Percentiles rank a stretch among this genome's conserved stretches.
phyloP scores from a whole-genome alignment of 1,140 invertebrate species.

The Leptopilina boulardi region DNA sequence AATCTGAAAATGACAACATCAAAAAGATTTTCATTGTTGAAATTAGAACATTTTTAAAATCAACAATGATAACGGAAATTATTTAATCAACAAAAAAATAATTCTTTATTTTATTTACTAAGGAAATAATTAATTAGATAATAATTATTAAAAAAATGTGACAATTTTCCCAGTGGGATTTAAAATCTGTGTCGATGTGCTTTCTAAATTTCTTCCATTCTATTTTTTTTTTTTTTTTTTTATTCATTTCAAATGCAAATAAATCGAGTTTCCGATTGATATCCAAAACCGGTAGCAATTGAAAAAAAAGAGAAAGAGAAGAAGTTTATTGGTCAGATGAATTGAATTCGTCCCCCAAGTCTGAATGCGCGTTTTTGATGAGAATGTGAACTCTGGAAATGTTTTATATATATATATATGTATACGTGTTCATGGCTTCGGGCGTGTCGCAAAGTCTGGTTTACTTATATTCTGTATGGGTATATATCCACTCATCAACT shows the following conservation, averaged over 20 bases:
- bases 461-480: not conserved
- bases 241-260: not conserved
- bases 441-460: constrained; percentile 19
- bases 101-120: no score
- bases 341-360: constrained; percentile 1
- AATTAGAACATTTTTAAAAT: no score
- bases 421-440: not conserved
- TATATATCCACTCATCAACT: constrained; percentile 1
- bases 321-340: not conserved
- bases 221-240: not conserved
- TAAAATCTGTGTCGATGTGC: not conserved
- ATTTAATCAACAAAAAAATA: no score
- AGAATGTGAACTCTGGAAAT: not conserved
- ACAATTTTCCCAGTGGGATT: not conserved
- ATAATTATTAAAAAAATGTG: not conserved
- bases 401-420: not conserved
- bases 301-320: not conserved
- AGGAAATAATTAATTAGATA: no score
- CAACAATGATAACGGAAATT: no score
- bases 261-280: constrained; percentile 15
- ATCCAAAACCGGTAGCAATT: constrained; percentile 11
- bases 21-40: no score
- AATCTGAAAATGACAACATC: no score
- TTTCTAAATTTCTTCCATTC: constrained; percentile 12
- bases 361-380: not conserved